Base-by-base conservation (phyloP, 2,888 invertebrate species). In the Agrochola lychnidis region DNA sequence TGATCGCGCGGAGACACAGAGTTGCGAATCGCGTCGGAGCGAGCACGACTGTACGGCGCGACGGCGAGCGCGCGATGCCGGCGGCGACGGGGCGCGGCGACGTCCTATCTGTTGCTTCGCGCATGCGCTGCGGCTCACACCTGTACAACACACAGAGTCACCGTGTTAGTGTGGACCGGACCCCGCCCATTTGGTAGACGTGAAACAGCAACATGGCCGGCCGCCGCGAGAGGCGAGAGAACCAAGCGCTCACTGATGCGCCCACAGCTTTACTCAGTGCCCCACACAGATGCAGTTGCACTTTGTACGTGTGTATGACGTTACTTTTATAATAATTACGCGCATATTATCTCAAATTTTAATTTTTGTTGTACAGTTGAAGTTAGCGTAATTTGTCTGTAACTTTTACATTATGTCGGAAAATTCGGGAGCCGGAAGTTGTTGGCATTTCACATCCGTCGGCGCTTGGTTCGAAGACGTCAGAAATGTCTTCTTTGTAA, bases 81-180 rank as follows among this genome's bases (percentile, higher is more conserved):
- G 42, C 22, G 16, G 63, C 80, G 73, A 61, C 82, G 78, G 88
- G 83, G 84, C 86, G 84, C 83, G 84, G 86, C 83, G 87, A 81
- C 87, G 90, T 68, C 68, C 89, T 89, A 93, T 89, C 94, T 94
- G 94, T 94, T 94, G 94, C 92, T 82, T 84, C 91, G 91, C 93
- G 93, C 93, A 88, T 92, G 94, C 92, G 91, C 91, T 72, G 79
- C 85, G 79, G 75, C 84, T 82, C 79, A 74, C 84, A 87, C 88
- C 90, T 86, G 85, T 66, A 61, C 70, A 79, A 82, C 64, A 82
- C 79, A 82, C 74, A 82, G 78, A 83, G 76, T 80, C 75, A 81
- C 76, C 79, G 71, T 78, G 61, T 73, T 67, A 78, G 79, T 74
- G 76, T 81, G 74, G 7, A 40, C 36, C 12, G 77, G 68, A 79